phyloP scores from a whole-genome alignment of 2,113 vertebrate species.

The Eupsittula cactorum region DNA sequence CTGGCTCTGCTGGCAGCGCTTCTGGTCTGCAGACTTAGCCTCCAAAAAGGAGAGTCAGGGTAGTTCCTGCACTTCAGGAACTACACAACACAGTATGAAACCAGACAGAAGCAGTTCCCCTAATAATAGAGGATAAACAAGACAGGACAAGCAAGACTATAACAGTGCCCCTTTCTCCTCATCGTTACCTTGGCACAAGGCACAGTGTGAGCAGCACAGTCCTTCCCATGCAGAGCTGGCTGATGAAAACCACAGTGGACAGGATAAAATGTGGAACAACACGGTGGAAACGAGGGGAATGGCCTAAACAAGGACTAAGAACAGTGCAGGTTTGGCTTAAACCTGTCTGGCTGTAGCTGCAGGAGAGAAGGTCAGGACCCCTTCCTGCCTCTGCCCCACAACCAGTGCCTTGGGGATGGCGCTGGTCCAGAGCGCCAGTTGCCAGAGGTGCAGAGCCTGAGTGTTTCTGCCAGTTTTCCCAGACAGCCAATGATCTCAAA shows the following conservation, averaged over 20 bases:
- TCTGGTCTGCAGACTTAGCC: not conserved
- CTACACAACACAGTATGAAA: not conserved
- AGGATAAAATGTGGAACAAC: not conserved
- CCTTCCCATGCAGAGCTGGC: not conserved
- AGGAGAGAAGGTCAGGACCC: not conserved
- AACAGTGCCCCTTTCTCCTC: not conserved
- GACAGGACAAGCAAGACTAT: rapidly evolving
- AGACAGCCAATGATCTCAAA: not conserved
- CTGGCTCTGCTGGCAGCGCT: not conserved
- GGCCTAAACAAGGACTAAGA: not conserved
- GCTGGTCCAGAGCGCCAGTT: not conserved
- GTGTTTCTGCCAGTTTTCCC: not conserved
- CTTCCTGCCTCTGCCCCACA: not conserved
- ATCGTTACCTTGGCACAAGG: not conserved
- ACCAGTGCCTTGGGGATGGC: not conserved
- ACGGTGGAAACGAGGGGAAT: not conserved
- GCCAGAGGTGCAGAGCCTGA: not conserved
- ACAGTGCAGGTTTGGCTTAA: not conserved
- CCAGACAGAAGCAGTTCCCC: not conserved
- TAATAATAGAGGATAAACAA: not conserved
- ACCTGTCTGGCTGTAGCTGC: not conserved
- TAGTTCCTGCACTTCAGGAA: not conserved
- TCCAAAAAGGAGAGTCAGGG: not conserved
- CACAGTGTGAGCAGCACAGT: not conserved
- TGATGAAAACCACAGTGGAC: not conserved